Evolutionary conservation across 2,113 vertebrate genomes (phyloP), one percentile per base, ranked within the genome.

Genomic region (Sphaerodactylus townsendi): DNA sequence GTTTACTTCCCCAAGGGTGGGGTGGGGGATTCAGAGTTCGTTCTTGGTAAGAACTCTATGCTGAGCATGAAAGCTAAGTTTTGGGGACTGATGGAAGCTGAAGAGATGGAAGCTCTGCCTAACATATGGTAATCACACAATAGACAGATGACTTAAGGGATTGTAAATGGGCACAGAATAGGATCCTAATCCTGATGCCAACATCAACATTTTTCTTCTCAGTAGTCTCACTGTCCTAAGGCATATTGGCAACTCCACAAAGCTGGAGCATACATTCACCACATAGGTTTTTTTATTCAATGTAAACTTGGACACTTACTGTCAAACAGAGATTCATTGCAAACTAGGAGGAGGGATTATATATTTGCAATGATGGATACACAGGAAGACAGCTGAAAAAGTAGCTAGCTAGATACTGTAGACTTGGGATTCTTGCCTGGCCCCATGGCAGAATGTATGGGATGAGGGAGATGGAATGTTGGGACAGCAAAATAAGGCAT

Each of bases 401-500:
- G 6, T 71, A 56, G 19, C 48, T 30, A 39, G 23, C 33, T 76
- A 37, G 23, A 25, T 7, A 66, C 64, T 35, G n/a, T 68, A 46
- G 41, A 46, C 41, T 77, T 33, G 56, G 28, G 78, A 46, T 69
- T 50, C 71, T 82, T 70, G 74, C 64, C 25, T 35, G 23, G 14
- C 2, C 3, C 37, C 84, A 35, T 10, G 65, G 86, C 79, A 88
- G 79, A 84, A 87, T 89, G 83, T 76, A 81, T 65, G 74, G 39
- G n/a, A 82, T 76, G 66, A 53, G 44, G 77, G n/a, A 50, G 85
- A 75, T 88, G 91, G 85, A 91, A 93, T 90, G 92, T 81, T 91
- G 89, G n/a, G 86, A 86, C 82, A 81, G 90, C 91, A 92, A 95
- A 94, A 92, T 81, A 86, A 81, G 76, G 46, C 70, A 90, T 92